Percentiles rank a stretch among this genome's conserved stretches.
phyloP scores from a whole-genome alignment of 2,113 vertebrate genomes.

The Alligator mississippiensis region DNA sequence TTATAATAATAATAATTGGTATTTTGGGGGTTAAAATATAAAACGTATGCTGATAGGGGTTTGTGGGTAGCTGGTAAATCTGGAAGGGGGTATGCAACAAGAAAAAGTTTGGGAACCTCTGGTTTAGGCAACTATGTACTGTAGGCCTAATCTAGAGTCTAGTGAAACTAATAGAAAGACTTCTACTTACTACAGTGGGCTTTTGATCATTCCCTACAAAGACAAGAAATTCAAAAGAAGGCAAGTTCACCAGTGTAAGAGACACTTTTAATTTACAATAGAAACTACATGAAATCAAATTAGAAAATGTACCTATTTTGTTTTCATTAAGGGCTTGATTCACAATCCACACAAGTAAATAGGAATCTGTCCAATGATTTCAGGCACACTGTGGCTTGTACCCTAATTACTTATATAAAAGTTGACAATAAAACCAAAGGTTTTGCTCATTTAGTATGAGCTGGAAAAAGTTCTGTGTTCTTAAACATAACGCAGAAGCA shows the following conservation, averaged over 20 bases:
- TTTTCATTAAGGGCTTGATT: neutral
- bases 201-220: neutral
- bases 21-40: too few species aligned
- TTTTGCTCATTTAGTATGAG: neutral
- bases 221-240: neutral
- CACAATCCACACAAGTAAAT: neutral
- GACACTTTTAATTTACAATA: neutral
- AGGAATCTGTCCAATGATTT: conserved; percentile 17
- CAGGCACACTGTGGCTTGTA: neutral
- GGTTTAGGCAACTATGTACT: too few species aligned
- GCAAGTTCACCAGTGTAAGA: neutral
- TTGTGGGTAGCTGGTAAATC: neutral
- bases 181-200: neutral
- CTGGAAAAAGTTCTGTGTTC: neutral
- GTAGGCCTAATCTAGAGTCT: neutral
- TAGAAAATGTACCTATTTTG: neutral
- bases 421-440: too few species aligned
- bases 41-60: too few species aligned
- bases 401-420: neutral
- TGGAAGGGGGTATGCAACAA: neutral
- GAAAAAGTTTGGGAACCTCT: too few species aligned
- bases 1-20: too few species aligned
- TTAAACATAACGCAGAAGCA: neutral
- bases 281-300: neutral
- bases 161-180: neutral